Conservation (phyloP, 2,888 invertebrate genomes). For the Synanthedon myopaeformis region DNA sequence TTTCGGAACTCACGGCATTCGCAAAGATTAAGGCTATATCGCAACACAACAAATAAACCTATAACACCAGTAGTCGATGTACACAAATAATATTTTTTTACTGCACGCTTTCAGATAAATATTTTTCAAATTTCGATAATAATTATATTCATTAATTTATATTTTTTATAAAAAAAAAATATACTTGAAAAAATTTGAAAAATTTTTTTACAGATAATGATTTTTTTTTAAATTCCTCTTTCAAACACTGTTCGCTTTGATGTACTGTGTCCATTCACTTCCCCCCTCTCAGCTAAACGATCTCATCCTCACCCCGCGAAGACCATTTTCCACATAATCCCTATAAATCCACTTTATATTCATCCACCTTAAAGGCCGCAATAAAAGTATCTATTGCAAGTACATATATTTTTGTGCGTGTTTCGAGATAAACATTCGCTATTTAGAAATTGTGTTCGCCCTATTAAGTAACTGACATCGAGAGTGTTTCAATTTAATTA, state of each 20-base stretch:
- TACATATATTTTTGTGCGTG: not conserved
- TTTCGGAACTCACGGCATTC: conserved; percentile 56
- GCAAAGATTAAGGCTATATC: conserved; percentile 55
- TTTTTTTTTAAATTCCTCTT: too few relatives aligned
- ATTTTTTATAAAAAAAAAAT: too few relatives aligned
- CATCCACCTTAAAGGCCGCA: conserved; percentile 67
- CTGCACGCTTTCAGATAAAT: too few relatives aligned
- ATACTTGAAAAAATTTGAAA: too few relatives aligned
- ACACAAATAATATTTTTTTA: not conserved
- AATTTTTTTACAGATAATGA: too few relatives aligned
- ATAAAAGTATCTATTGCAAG: conserved; percentile 54
- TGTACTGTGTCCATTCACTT: too few relatives aligned
- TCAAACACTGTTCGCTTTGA: too few relatives aligned
- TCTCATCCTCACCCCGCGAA: conserved; percentile 16
- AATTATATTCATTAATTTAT: too few relatives aligned
- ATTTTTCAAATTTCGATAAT: too few relatives aligned
- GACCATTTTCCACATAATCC: conserved; percentile 58
- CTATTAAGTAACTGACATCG: not conserved
- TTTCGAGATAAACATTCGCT: not conserved
- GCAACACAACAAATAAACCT: too few relatives aligned
- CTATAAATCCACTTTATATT: conserved; percentile 67
- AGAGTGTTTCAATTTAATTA: too few relatives aligned
- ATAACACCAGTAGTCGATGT: not conserved
- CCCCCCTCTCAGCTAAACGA: conserved; percentile 12
- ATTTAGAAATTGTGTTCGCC: not conserved